Evolutionary conservation across 2,113 vertebrate species (phyloP).

Genomic region (Equus quagga): DNA sequence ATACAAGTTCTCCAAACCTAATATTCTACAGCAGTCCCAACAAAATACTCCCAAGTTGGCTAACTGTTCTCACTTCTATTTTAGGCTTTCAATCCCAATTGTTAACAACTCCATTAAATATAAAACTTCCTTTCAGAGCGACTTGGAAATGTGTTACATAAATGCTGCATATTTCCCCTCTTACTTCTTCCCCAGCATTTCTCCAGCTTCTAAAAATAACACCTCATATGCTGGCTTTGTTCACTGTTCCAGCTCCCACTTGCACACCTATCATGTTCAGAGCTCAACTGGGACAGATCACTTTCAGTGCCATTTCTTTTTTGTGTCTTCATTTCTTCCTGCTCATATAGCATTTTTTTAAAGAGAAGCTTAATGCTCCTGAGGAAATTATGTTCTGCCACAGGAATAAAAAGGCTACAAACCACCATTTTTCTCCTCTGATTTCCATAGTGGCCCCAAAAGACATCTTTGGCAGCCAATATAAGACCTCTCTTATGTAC

Average conservation of each 20-base stretch:
- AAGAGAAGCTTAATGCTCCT: constrained; percentile 60
- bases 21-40: constrained; percentile 62
- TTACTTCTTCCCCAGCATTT: constrained; percentile 63
- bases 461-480: neutral
- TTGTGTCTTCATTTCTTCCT: constrained; percentile 74
- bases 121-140: constrained; percentile 75
- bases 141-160: constrained; percentile 74
- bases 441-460: constrained; percentile 69
- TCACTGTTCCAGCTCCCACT: constrained; percentile 61
- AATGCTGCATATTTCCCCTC: constrained; percentile 73
- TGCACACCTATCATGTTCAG: constrained; percentile 72
- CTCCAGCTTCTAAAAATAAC: constrained; percentile 71
- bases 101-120: constrained; percentile 78
- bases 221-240: constrained; percentile 63
- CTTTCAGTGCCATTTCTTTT: constrained; percentile 69
- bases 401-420: constrained; percentile 23
- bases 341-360: constrained; percentile 59
- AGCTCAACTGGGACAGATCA: constrained; percentile 67
- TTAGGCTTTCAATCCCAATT: constrained; percentile 73
- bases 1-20: constrained; percentile 37
- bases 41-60: constrained; percentile 62
- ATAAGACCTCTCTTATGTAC: neutral
- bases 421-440: constrained; percentile 67
- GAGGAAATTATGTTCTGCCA: constrained; percentile 53
- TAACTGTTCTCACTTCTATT: constrained; percentile 71